Percentiles rank a stretch among this genome's conserved stretches.
Evolutionary conservation across 2,797 vertebrate species (phyloP).

Genomic region (Monodelphis domestica): DNA sequence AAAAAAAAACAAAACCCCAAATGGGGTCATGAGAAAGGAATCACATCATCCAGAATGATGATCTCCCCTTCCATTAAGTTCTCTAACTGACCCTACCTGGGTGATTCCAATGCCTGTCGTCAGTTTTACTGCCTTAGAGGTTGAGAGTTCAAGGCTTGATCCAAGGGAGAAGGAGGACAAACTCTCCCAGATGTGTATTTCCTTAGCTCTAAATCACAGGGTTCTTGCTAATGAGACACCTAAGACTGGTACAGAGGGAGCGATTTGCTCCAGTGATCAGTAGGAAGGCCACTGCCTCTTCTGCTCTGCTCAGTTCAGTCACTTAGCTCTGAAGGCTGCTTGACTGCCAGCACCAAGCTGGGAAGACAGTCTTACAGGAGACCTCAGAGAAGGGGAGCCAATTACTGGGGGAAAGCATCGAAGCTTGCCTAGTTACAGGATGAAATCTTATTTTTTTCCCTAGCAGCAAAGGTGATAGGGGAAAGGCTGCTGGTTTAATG

Average conservation of each 20-base stretch:
- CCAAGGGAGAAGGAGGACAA: not conserved
- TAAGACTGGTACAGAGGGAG: not conserved
- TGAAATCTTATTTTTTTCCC: conserved; percentile 54
- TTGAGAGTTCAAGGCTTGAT: not conserved
- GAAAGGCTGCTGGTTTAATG: conserved; percentile 59
- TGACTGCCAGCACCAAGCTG: not conserved
- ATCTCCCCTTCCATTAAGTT: not conserved
- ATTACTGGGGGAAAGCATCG: conserved; percentile 46
- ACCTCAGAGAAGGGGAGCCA: conserved; percentile 41
- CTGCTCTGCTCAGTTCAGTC: not conserved
- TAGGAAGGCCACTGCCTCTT: conserved; percentile 20
- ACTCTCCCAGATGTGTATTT: not conserved
- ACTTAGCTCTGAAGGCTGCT: conserved; percentile 41
- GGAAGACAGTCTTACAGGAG: not conserved
- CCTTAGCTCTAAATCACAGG: not conserved
- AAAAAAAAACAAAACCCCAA: too few species aligned
- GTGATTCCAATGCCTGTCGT: not conserved
- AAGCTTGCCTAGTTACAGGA: conserved; percentile 47
- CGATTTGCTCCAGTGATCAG: conserved; percentile 23
- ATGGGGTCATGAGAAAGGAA: too few species aligned
- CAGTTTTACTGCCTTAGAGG: not conserved
- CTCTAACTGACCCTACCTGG: not conserved
- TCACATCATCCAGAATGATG: not conserved
- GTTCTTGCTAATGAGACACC: not conserved
- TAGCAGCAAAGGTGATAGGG: conserved; percentile 18